Percentiles rank a stretch among this genome's conserved stretches.
Evolutionary conservation across 2,888 invertebrate species (phyloP).

Genomic region (Resseliella maxima): DNA sequence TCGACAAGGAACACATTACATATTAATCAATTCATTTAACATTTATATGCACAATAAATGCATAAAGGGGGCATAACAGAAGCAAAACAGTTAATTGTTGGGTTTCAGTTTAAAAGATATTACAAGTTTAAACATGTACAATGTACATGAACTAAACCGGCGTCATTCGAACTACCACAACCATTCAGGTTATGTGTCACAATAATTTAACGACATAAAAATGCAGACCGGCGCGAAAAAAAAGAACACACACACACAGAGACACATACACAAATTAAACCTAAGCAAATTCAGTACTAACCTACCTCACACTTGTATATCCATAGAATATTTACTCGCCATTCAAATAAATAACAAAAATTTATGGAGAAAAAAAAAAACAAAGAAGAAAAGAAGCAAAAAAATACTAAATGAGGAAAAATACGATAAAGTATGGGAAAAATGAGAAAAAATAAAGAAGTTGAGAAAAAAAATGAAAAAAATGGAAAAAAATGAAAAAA

Average conservation of each 20-base stretch:
- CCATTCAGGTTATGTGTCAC: slow-evolving; percentile 16
- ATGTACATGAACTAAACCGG: not conserved
- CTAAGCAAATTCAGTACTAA: slow-evolving; percentile 22
- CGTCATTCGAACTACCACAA: not conserved
- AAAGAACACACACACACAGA: too few species aligned
- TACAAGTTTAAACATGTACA: not conserved
- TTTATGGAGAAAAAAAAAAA: too few species aligned
- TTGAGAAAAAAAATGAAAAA: too few species aligned
- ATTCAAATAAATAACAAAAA: too few species aligned
- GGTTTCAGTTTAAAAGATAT: not conserved
- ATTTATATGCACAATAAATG: not conserved
- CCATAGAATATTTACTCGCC: too few species aligned
- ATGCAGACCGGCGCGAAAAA: not conserved
- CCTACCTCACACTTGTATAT: slow-evolving; percentile 38
- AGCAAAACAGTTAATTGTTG: too few species aligned
- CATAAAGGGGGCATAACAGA: not conserved
- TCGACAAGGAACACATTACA: not conserved
- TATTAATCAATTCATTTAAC: not conserved
- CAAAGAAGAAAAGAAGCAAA: too few species aligned
- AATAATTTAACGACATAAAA: not conserved
- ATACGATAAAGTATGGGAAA: too few species aligned
- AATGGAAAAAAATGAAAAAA: too few species aligned
- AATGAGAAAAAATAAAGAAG: too few species aligned
- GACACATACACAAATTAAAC: not conserved
- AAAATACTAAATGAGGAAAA: too few species aligned